Base-by-base conservation (phyloP, 2,113 vertebrate genomes). In the Mugil cephalus region DNA sequence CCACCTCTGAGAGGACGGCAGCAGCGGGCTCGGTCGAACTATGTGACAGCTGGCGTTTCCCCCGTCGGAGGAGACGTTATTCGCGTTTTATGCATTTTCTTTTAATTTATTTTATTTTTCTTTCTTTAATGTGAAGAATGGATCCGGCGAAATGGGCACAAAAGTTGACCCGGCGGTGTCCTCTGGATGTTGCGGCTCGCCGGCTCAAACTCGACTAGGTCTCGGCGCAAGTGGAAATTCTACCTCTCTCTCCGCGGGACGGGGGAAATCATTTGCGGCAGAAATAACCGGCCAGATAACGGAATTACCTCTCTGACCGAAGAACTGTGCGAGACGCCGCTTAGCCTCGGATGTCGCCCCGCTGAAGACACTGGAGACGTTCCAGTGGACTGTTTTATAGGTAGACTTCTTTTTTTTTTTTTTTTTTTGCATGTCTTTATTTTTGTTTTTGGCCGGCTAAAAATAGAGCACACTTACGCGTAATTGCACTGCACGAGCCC, bases 91-190 rank as follows among this genome's bases (percentile, higher is more conserved):
- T 56, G 18, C 51, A 30, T 46, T 66, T 48, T 54, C 13, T 64
- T 21, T 55, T 21, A 24, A n/a, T 10, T 40, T 36, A 21, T 51
- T 15, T 50, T 45, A 1, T 51, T n/a, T 54, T 74, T 34, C 8
- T 40, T 45, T 66, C 59, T 18, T 69, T 24, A 3, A 14, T 46
- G 54, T 15, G 30, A 52, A 68, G 75, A 61, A 79, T 77, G 86
- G 82, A 86, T 48, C 67, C 70, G 47, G 42, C 71, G 52, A 72
- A 85, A 83, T 66, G 84, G 79, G 47, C 53, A 64, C 83, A 90
- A 87, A 95, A 95, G 94, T 95, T 95, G 94, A 95, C 93, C 94
- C 83, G 89, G 77, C 68, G 88, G 77, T 89, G 90, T 94, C 88
- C 90, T 94, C 79, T 92, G 85, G 87, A 92, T 85, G 89, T 87